Percentiles rank a stretch among this genome's conserved stretches.
Conservation (phyloP, 1,140 invertebrate genomes). For the Camponotus vicinus region DNA sequence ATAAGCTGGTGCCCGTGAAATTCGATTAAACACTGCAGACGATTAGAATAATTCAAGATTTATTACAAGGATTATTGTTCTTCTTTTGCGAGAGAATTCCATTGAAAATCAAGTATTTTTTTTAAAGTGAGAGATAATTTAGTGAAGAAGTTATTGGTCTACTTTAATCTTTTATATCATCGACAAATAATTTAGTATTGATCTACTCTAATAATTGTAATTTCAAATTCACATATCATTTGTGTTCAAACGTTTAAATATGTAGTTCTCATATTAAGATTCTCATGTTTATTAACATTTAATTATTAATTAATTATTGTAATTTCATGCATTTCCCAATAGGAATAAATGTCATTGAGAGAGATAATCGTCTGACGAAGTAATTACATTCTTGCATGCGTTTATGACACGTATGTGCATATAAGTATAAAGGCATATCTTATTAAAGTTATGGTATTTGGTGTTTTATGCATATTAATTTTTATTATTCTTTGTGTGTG, state of each 20-base stretch:
- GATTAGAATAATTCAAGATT: constrained; percentile 63
- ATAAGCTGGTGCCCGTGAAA: background rate
- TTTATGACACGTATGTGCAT: background rate
- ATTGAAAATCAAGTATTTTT: constrained; percentile 64
- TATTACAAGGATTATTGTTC: constrained; percentile 65
- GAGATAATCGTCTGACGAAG: constrained; percentile 27
- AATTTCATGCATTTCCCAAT: constrained; percentile 12
- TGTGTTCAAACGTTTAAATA: background rate
- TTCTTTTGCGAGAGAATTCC: constrained; percentile 63
- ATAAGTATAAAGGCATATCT: background rate
- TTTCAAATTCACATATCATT: background rate
- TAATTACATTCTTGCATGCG: constrained; percentile 38
- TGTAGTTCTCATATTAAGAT: background rate
- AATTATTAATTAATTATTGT: background rate
- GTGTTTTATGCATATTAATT: background rate
- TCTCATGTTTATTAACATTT: background rate
- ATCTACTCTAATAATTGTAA: background rate
- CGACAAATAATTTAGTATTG: background rate
- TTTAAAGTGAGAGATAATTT: constrained; percentile 61
- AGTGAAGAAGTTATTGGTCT: constrained; percentile 57
- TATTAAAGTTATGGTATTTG: background rate
- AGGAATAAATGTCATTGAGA: constrained; percentile 6
- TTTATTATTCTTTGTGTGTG: background rate
- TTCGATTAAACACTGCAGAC: constrained; percentile 50
- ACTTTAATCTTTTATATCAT: constrained; percentile 15